phyloP scores from a whole-genome alignment of 2,888 invertebrate species.

The Drosophila melanosoma region DNA sequence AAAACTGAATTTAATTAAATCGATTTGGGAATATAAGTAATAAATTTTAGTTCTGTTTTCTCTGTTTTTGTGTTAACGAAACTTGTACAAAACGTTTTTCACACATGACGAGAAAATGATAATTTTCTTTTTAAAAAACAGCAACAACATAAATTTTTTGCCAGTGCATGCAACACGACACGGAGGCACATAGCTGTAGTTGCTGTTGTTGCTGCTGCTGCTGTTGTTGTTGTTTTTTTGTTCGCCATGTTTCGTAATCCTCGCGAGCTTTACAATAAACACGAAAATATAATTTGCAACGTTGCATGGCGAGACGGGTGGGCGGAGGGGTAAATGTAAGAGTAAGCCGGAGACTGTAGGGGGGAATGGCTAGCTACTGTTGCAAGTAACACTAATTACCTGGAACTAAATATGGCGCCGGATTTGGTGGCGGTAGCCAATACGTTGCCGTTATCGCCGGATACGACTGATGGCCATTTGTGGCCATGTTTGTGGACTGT shows the following conservation, averaged over 20 bases:
- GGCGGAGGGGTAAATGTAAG: constrained; percentile 32
- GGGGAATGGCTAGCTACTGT: constrained; percentile 29
- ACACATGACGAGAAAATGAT: background rate
- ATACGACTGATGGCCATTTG: constrained; percentile 86
- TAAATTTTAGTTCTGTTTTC: background rate
- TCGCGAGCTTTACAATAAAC: constrained; percentile 76
- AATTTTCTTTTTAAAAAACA: background rate
- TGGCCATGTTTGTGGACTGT: constrained; percentile 73
- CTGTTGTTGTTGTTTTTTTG: constrained; percentile 22
- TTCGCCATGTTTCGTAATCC: constrained; percentile 61
- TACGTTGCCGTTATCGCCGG: constrained; percentile 93
- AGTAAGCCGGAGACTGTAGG: constrained; percentile 6
- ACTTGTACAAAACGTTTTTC: background rate
- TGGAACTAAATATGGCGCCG: constrained; percentile 93
- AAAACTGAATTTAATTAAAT: background rate
- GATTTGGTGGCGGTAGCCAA: constrained; percentile 93
- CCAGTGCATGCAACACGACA: constrained; percentile 31
- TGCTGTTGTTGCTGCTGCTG: background rate
- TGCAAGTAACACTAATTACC: constrained; percentile 87
- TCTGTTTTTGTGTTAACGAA: no score
- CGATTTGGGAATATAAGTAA: background rate
- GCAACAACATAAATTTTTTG: background rate
- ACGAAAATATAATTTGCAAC: constrained; percentile 78
- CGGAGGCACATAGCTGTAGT: constrained; percentile 16
- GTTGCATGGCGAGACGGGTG: constrained; percentile 37